A percentile compares a stretch with the other conserved stretches of the same genome.
Conservation (phyloP, 2,113 vertebrate species). For the Copsychus sechellarum region DNA sequence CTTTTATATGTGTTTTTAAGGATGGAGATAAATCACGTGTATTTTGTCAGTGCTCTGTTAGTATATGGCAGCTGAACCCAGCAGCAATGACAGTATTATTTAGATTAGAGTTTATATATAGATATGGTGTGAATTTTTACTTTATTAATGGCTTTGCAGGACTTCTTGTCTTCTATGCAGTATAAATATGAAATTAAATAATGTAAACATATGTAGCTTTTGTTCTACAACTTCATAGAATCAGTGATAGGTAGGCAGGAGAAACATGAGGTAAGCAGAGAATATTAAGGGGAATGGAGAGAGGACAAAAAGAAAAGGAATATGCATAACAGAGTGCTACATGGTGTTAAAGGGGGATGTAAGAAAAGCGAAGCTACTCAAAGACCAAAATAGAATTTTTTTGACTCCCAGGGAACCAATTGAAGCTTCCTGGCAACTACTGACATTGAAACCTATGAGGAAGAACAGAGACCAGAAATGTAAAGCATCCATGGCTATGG, state of each 20-base stretch:
- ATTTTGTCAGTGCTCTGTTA: neutral
- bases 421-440: neutral
- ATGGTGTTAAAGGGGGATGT: neutral
- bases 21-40: neutral
- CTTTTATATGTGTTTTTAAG: slow-evolving; percentile 18
- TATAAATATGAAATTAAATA: neutral
- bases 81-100: neutral
- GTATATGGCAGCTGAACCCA: neutral
- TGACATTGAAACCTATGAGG: neutral
- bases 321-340: neutral
- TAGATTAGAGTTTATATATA: neutral
- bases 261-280: neutral
- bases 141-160: neutral
- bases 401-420: neutral
- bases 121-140: neutral
- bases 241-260: neutral
- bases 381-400: neutral
- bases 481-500: neutral
- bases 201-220: neutral
- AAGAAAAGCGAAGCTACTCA: neutral
- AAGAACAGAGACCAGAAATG: neutral
- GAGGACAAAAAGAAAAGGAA: neutral
- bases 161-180: neutral
- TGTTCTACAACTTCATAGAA: neutral
- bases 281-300: neutral